phyloP scores from a whole-genome alignment of 2,797 vertebrate species.

The Steatocranus sp. region DNA sequence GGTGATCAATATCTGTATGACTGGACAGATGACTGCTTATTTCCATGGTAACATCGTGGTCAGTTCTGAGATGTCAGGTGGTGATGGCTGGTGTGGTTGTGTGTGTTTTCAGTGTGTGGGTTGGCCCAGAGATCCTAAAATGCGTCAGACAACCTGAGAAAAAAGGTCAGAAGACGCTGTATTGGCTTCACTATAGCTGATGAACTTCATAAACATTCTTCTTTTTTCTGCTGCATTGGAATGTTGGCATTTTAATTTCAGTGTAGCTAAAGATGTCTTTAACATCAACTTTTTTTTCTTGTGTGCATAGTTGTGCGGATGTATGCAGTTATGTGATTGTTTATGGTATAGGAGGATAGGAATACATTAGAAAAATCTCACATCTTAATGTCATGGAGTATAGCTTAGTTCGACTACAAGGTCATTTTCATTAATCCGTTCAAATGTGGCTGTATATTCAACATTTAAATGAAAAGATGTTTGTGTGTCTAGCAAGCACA shows the following conservation, averaged over 20 bases:
- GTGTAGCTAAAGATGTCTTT: background rate
- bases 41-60: conserved; percentile 59
- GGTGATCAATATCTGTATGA: conserved; percentile 59
- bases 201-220: background rate
- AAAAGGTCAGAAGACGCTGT: conserved; percentile 10
- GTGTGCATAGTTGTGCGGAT: background rate
- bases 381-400: background rate
- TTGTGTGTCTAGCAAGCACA: background rate
- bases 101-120: background rate
- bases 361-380: background rate
- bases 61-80: conserved; percentile 31
- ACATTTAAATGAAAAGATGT: background rate
- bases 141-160: conserved; percentile 7
- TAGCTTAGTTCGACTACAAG: background rate
- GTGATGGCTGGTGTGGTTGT: conserved; percentile 9
- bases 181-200: background rate
- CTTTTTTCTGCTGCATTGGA: background rate
- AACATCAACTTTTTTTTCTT: background rate
- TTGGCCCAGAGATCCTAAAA: conserved; percentile 1
- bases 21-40: conserved; percentile 50
- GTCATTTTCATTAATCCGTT: background rate
- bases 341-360: background rate
- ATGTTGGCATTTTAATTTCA: background rate
- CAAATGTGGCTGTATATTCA: background rate
- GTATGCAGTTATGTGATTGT: background rate